Percentiles rank a stretch among this genome's conserved stretches.
phyloP scores from a whole-genome alignment of 2,888 invertebrate species.

The Callosobruchus maculatus region DNA sequence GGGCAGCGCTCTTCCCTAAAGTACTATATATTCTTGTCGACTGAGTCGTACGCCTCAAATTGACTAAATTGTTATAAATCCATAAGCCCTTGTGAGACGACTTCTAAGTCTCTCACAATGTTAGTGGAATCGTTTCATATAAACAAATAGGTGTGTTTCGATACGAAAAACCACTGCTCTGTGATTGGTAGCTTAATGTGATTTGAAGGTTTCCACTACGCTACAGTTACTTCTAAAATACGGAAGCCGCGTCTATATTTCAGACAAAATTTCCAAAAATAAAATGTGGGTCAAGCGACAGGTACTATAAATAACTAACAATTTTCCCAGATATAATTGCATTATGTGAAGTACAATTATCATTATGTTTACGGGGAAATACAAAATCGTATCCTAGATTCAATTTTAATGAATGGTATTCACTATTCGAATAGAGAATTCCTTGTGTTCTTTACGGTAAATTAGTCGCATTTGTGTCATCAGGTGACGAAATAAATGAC shows the following conservation, averaged over 20 bases:
- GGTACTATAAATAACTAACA: neutral
- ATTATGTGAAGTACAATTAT: neutral
- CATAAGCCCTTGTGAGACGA: too few relatives aligned
- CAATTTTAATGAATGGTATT: neutral
- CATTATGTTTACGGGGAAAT: neutral
- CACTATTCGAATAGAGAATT: neutral
- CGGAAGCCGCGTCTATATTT: neutral
- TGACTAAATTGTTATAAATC: too few relatives aligned
- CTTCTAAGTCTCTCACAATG: too few relatives aligned
- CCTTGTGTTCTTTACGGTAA: neutral
- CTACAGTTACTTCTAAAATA: neutral
- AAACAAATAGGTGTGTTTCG: too few relatives aligned
- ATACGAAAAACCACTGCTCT: neutral
- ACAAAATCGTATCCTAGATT: neutral
- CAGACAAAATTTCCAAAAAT: neutral
- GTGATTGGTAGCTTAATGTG: neutral
- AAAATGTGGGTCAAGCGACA: neutral
- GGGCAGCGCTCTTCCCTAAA: too few relatives aligned
- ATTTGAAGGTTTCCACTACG: neutral
- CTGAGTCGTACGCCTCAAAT: too few relatives aligned
- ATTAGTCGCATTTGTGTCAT: neutral
- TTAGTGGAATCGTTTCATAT: too few relatives aligned
- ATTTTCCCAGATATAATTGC: neutral
- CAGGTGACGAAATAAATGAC: neutral
- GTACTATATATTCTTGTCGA: too few relatives aligned